phyloP scores from a whole-genome alignment of 2,888 invertebrate species.

The Gymnocheta viridis region DNA sequence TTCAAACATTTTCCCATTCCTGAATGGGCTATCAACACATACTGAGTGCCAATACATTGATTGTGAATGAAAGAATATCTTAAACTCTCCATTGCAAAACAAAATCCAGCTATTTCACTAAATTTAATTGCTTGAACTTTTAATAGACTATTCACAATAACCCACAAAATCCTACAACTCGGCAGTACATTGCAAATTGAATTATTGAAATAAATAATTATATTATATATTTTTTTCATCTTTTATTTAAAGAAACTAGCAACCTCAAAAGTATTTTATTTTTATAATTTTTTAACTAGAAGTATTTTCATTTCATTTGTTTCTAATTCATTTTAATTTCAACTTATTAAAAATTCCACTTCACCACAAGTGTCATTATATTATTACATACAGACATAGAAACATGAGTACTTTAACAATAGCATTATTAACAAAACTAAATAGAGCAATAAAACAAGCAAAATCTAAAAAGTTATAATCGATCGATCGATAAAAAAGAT shows the following conservation, averaged over 20 bases:
- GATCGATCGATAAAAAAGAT: conserved; percentile 25
- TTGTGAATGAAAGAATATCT: neutral
- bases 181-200: neutral
- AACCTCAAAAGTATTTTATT: conserved; percentile 55
- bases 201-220: conserved; percentile 5
- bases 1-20: neutral
- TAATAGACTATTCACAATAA: neutral
- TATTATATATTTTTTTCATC: neutral
- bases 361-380: conserved; percentile 73
- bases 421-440: conserved; percentile 45
- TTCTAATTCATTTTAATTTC: neutral
- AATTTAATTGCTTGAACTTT: too few relatives aligned
- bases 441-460: conserved; percentile 60
- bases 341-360: conserved; percentile 13
- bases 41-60: neutral
- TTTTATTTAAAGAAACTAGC: neutral
- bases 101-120: too few relatives aligned
- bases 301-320: conserved; percentile 33
- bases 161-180: neutral
- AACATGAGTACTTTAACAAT: conserved; percentile 50
- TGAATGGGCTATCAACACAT: neutral
- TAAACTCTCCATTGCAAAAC: neutral
- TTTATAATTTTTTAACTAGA: conserved; percentile 39
- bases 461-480: conserved; percentile 50
- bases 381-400: conserved; percentile 44